Evolutionary conservation across 2,113 vertebrate species (phyloP), one percentile per base, ranked within the genome.

Genomic region (Phaethon lepturus): DNA sequence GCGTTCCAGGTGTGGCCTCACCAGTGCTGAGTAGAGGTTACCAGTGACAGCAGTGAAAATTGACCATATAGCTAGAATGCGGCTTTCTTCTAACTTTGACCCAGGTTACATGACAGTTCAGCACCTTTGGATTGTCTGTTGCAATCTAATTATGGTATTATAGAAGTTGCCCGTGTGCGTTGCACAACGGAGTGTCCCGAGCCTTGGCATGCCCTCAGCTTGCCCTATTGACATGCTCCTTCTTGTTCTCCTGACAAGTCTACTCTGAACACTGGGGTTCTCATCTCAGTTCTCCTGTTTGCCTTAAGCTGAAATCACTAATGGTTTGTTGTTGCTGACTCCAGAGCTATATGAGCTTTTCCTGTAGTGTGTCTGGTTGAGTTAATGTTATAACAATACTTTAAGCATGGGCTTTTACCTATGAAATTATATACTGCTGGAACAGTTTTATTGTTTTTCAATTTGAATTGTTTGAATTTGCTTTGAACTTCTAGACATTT

Each of bases 41-140:
- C 13, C n/a, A 68, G 13, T 35, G 44, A 44, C 44, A 73, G 29
- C 20, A n/a, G 26, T 53, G 40, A 84, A 64, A 79, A 74, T 9
- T 58, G 28, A 31, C 23, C 1, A 0, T 18, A 10, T 20, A n/a
- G 24, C 28, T 71, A 42, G 38, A 69, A 71, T 0, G 1, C 19
- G 71, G 23, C 11, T 67, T 53, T 77, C 67, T 88, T 72, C 75
- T 69, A 62, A 49, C 50, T 83, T 45, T 86, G 17, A 49, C 29
- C 23, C 14, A 16, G 19, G 17, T 63, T 69, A 81, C 13, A 24
- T 29, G 44, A 49, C 69, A 42, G 35, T 42, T 91, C 50, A 62
- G 50, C 26, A 64, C 38, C 59, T 86, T 79, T 3, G 6, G 3
- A 31, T 18, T 80, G 50, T 10, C n/a, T 80, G 11, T 58, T 73